phyloP scores from a whole-genome alignment of 2,797 vertebrate genomes.

The Oryzias dopingdopingensis region DNA sequence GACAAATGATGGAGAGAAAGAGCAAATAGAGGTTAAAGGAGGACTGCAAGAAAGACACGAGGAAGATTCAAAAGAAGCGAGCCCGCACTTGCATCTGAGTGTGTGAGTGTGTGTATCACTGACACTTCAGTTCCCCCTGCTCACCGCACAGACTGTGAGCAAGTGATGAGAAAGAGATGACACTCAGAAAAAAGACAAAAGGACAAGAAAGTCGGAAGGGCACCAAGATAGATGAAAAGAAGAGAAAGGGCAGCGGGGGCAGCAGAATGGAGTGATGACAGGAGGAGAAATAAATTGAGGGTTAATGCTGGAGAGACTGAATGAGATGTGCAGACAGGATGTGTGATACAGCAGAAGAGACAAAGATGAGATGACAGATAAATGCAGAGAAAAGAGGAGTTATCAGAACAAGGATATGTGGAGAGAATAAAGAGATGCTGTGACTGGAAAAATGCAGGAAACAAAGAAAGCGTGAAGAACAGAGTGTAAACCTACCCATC shows the following conservation, averaged over 20 bases:
- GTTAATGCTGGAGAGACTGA: slow-evolving; percentile 58
- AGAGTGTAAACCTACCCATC: slow-evolving; percentile 15
- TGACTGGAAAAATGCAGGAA: slow-evolving; percentile 18
- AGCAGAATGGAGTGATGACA: slow-evolving; percentile 40
- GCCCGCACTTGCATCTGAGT: slow-evolving; percentile 3
- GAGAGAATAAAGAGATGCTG: slow-evolving; percentile 20
- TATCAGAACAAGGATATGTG: slow-evolving; percentile 21
- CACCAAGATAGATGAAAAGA: slow-evolving; percentile 50
- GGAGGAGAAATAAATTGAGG: slow-evolving; percentile 41
- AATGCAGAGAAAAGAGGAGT: slow-evolving; percentile 18
- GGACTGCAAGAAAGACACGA: slow-evolving; percentile 34
- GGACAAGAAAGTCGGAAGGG: slow-evolving; percentile 50
- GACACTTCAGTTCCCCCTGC: slow-evolving; percentile 31
- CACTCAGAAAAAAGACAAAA: slow-evolving; percentile 38
- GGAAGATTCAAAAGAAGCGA: slow-evolving; percentile 22
- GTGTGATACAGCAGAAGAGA: slow-evolving; percentile 39
- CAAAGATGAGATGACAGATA: slow-evolving; percentile 41
- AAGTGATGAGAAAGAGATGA: slow-evolving; percentile 44
- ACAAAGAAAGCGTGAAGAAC: not conserved
- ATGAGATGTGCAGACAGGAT: slow-evolving; percentile 40
- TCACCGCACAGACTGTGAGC: slow-evolving; percentile 49
- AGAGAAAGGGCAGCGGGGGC: slow-evolving; percentile 26
- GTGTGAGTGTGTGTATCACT: slow-evolving; percentile 20
- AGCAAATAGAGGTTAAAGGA: slow-evolving; percentile 40
- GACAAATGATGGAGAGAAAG: slow-evolving; percentile 31